A percentile compares a stretch with the other conserved stretches of the same genome.
Evolutionary conservation across 2,888 invertebrate species (phyloP).

Genomic region (Thyatira batis): DNA sequence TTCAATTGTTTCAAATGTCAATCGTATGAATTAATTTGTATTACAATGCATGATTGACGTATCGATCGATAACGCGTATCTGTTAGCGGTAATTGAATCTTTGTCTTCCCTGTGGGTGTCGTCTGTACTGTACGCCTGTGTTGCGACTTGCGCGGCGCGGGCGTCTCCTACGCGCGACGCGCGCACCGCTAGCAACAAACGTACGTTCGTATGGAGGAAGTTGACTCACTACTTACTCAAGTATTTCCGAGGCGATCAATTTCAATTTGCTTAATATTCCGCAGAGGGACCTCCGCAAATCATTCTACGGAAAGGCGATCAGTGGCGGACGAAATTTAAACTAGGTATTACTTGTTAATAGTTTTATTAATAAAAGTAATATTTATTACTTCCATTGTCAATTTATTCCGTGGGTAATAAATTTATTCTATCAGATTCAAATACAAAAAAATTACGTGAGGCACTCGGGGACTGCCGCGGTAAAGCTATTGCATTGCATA

Average conservation of each 20-base stretch:
- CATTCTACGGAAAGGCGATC: constrained; percentile 35
- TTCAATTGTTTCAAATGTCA: constrained; percentile 64
- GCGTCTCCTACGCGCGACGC: constrained; percentile 47
- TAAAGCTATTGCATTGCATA: no score
- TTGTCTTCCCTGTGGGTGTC: constrained; percentile 44
- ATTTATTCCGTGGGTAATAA: neutral
- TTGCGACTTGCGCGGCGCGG: neutral
- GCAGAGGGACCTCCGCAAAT: constrained; percentile 37
- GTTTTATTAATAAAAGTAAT: neutral
- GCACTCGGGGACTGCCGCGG: no score
- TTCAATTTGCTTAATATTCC: constrained; percentile 64
- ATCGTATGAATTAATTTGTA: constrained; percentile 50
- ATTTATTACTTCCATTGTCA: neutral
- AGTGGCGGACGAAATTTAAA: constrained; percentile 23
- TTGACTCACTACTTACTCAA: constrained; percentile 50
- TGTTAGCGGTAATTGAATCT: constrained; percentile 15
- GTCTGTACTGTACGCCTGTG: neutral
- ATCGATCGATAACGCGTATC: constrained; percentile 48
- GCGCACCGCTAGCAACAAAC: constrained; percentile 16
- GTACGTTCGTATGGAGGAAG: constrained; percentile 39
- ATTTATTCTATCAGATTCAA: neutral
- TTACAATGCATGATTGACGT: constrained; percentile 66
- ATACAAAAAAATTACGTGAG: no score
- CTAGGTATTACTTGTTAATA: neutral
- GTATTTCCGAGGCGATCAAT: constrained; percentile 50